Evolutionary conservation across 1,140 invertebrate genomes (phyloP).

Genomic region (Streblospio benedicti): DNA sequence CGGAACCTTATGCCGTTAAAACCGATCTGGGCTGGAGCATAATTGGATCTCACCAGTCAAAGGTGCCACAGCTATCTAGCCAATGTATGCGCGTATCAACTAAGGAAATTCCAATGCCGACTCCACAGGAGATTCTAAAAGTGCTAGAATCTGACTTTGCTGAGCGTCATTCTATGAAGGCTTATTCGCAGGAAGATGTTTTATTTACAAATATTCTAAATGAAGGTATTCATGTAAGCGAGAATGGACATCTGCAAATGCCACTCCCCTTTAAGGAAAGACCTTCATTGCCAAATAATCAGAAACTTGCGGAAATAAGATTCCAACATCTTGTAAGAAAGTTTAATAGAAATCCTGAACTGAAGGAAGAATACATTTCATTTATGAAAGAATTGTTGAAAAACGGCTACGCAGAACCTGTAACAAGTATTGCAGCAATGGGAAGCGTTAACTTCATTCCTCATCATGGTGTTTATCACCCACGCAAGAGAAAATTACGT

Average conservation of each 20-base stretch:
- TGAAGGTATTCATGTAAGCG: no score
- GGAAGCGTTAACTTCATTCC: constrained; percentile 23
- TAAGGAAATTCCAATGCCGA: neutral
- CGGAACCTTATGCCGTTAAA: neutral
- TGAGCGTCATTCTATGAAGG: no score
- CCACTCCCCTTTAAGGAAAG: constrained; percentile 1
- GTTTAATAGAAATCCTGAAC: neutral
- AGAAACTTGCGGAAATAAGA: neutral
- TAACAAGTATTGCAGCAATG: neutral
- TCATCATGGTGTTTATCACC: constrained; percentile 21
- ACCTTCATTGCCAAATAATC: constrained; percentile 7
- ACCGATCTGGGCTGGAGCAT: neutral
- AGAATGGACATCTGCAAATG: neutral
- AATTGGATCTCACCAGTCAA: no score
- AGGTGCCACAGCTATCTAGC: no score
- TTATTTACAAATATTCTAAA: neutral
- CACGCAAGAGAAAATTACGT: constrained; percentile 17
- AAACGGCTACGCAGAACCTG: neutral
- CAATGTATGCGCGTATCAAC: neutral
- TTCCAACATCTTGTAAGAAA: neutral
- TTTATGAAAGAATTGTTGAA: constrained; percentile 8
- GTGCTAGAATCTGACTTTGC: neutral
- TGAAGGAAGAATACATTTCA: neutral
- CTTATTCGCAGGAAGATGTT: neutral
- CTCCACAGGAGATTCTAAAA: neutral